Percentiles rank a stretch among this genome's conserved stretches.
Conservation (phyloP, 2,888 invertebrate genomes). For the Cordilura impudica region DNA sequence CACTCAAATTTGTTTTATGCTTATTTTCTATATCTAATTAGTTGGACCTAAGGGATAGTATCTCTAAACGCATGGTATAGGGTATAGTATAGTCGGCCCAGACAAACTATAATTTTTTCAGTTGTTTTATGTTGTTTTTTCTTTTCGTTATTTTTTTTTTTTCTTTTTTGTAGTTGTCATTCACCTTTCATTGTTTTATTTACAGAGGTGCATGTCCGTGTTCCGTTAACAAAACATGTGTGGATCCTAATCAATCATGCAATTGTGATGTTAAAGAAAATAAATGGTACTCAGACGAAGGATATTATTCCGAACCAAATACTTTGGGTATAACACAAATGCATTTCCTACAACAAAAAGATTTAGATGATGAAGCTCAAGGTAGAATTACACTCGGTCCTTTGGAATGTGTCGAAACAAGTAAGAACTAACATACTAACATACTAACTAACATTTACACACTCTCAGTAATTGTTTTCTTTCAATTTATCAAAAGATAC, state of each 20-base stretch:
- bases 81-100: too few species aligned
- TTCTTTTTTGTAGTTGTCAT: constrained; percentile 6
- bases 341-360: constrained; percentile 92
- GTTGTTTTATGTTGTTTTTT: constrained; percentile 12
- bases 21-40: too few species aligned
- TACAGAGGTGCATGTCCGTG: constrained; percentile 85
- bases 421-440: constrained; percentile 84
- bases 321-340: constrained; percentile 94
- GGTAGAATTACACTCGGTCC: constrained; percentile 94
- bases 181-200: constrained; percentile 46
- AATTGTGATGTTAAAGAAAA: constrained; percentile 93
- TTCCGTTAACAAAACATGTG: constrained; percentile 89
- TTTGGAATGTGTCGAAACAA: constrained; percentile 95
- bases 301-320: constrained; percentile 87
- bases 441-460: neutral
- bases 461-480: constrained; percentile 1
- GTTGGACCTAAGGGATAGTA: too few species aligned
- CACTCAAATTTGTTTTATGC: too few species aligned
- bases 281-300: constrained; percentile 94
- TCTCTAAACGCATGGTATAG: too few species aligned
- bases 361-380: constrained; percentile 88
- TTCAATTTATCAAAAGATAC: constrained; percentile 82
- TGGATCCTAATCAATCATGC: constrained; percentile 89
- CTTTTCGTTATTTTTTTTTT: constrained; percentile 6
- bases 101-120: neutral